A percentile compares a stretch with the other conserved stretches of the same genome.
phyloP scores from a whole-genome alignment of 2,113 vertebrate genomes.

The Halichoeres trimaculatus region DNA sequence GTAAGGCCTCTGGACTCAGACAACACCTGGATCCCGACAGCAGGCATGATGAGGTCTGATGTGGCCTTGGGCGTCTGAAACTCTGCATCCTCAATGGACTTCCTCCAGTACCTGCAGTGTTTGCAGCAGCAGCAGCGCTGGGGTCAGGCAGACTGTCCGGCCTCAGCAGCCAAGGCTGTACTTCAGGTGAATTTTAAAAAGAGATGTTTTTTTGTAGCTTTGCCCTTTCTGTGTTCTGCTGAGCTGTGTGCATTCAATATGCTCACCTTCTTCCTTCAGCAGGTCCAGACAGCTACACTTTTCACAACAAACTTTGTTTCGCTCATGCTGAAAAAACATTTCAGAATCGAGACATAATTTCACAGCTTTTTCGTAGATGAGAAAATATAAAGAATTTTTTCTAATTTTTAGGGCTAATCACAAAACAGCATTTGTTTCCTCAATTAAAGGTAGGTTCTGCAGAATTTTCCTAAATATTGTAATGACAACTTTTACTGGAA shows the following conservation, averaged over 20 bases:
- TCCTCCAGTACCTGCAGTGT: conserved; percentile 31
- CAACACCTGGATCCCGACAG: conserved; percentile 68
- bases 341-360: too few species aligned
- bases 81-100: conserved; percentile 44
- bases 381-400: too few species aligned
- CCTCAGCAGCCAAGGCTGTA: conserved; percentile 28
- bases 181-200: conserved; percentile 51
- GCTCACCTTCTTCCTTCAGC: neutral
- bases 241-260: conserved; percentile 14
- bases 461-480: too few species aligned
- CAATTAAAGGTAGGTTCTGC: too few species aligned
- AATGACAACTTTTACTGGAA: too few species aligned
- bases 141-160: conserved; percentile 38
- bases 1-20: conserved; percentile 46
- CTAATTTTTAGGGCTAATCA: too few species aligned
- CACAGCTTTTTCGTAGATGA: too few species aligned
- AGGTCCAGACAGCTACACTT: neutral
- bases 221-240: conserved; percentile 10
- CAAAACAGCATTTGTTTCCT: too few species aligned
- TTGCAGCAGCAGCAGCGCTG: conserved; percentile 36
- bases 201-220: conserved; percentile 1
- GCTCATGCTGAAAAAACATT: too few species aligned
- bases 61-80: conserved; percentile 50
- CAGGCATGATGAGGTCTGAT: conserved; percentile 66
- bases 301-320: neutral